These are phyloP conservation scores for Drosophila trichaetosa DNA, from an alignment of 2,888 invertebrate genomes.

Conservation along the genomic window DNA sequence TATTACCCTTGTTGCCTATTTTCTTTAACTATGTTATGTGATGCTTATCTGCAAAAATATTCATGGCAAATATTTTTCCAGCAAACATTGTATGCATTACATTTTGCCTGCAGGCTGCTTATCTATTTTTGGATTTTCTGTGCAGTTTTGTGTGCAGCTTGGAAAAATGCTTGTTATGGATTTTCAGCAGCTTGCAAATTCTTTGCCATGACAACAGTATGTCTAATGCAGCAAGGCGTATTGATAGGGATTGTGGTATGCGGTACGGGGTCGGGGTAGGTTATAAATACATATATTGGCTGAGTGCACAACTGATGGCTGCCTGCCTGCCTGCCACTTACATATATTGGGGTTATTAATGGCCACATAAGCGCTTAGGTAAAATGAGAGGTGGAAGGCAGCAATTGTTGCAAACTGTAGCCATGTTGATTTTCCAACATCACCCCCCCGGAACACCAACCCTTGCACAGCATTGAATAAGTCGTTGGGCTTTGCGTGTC, in stretches of 20 bases:
- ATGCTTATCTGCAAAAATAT: slow-evolving; percentile 29
- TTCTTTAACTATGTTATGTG: not conserved
- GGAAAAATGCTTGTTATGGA: slow-evolving; percentile 50
- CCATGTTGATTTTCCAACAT: slow-evolving; percentile 46
- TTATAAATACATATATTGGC: slow-evolving; percentile 35
- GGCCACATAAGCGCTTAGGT: slow-evolving; percentile 37
- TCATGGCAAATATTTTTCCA: slow-evolving; percentile 41
- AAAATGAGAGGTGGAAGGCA: slow-evolving; percentile 13
- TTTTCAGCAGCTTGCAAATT: slow-evolving; percentile 64
- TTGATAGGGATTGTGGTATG: not conserved
- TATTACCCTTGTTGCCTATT: not conserved
- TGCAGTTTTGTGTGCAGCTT: slow-evolving; percentile 40
- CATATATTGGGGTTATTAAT: slow-evolving; percentile 76
- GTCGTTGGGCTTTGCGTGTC: slow-evolving; percentile 63
- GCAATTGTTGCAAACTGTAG: slow-evolving; percentile 51
- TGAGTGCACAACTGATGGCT: slow-evolving; percentile 41
- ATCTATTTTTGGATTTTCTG: slow-evolving; percentile 32
- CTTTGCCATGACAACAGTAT: slow-evolving; percentile 62
- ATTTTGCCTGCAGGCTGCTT: slow-evolving; percentile 17
- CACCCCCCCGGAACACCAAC: not conserved
- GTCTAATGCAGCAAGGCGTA: slow-evolving; percentile 31
- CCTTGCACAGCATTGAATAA: slow-evolving; percentile 44
- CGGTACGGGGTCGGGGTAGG: not conserved
- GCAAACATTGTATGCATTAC: slow-evolving; percentile 5
- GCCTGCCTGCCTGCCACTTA: slow-evolving; percentile 51